Base-by-base conservation (phyloP, 2,113 vertebrate species). In the Anthoscopus minutus region DNA sequence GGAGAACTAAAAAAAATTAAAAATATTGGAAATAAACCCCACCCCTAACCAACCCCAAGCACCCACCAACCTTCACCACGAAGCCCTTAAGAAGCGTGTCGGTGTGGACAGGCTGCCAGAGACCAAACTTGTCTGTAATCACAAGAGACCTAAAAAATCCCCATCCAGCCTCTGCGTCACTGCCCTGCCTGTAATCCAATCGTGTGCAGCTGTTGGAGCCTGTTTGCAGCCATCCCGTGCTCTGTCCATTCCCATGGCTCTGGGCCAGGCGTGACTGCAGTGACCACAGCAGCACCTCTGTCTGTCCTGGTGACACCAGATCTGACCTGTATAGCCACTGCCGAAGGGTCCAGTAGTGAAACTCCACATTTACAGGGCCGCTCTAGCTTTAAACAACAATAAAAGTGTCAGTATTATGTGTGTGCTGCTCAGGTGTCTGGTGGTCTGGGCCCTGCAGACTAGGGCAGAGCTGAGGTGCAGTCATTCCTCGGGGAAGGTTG, bases 321-420 rank as follows among this genome's bases (percentile, higher is more conserved):
- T 51, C 80, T 81, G 65, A 60, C 94, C 84, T 73, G 35, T 66
- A 30, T 64, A 95, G 95, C 77, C 92, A 88, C 87, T 92, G 93
- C 92, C 89, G 30, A 84, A 23, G 77, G 97, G 89, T 11, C 73
- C 67, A 45, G 78, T 38, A 94, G 81, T 96, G 96, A 96, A 86
- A 93, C 93, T 97, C 73, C 9, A 48, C 84, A 71, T 89, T 95
- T 93, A 90, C 85, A 92, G 93, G 96, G 95, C 82, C 35, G 0
- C 89, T 77, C 90, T 92, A 89, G 95, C 93, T 96, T 97, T 96
- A 88, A 96, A 76, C 2, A 27, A 81, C 80, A 96, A 97, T 97
- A 93, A 96, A 96, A 66, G 92, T 71, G 96, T 97, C 96, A 97
- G 97, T 98, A 95, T 97, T 97, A 96, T 2, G 0, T 4, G 30